Evolutionary conservation across 2,888 invertebrate species (phyloP).

Genomic region (Conchocele bisecta): DNA sequence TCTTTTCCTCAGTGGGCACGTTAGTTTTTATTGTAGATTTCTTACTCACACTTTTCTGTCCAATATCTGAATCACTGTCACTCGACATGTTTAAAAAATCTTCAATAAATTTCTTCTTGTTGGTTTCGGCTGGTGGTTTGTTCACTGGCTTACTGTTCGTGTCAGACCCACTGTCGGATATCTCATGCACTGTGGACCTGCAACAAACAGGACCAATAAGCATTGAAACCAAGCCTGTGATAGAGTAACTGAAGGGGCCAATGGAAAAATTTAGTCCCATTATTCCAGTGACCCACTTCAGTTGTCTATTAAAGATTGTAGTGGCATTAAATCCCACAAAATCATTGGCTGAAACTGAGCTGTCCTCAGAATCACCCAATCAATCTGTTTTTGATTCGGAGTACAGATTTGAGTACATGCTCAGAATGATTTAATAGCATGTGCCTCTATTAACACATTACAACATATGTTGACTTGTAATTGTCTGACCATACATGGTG

Average conservation of each 20-base stretch:
- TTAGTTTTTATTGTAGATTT: conserved; percentile 3
- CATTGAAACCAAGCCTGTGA: too few species aligned
- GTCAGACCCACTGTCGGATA: conserved; percentile 69
- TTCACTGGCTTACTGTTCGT: neutral
- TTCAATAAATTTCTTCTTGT: conserved; percentile 38
- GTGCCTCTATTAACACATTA: too few species aligned
- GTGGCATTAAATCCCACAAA: neutral
- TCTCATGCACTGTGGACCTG: conserved; percentile 55
- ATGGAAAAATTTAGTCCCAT: too few species aligned
- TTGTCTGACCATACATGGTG: too few species aligned
- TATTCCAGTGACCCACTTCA: too few species aligned
- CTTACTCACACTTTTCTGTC: conserved; percentile 10
- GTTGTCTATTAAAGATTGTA: neutral
- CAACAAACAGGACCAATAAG: too few species aligned
- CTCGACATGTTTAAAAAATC: conserved; percentile 48
- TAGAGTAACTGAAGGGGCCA: too few species aligned
- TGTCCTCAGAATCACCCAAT: neutral
- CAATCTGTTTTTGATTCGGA: neutral
- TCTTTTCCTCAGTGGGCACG: neutral
- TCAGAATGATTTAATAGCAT: too few species aligned
- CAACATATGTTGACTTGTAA: too few species aligned
- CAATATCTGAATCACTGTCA: conserved; percentile 32
- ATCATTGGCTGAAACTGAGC: neutral
- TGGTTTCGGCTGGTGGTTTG: neutral
- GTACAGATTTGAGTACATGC: too few species aligned